Base-by-base conservation (phyloP, 2,888 invertebrate genomes). In the Ganaspis brasiliensis region DNA sequence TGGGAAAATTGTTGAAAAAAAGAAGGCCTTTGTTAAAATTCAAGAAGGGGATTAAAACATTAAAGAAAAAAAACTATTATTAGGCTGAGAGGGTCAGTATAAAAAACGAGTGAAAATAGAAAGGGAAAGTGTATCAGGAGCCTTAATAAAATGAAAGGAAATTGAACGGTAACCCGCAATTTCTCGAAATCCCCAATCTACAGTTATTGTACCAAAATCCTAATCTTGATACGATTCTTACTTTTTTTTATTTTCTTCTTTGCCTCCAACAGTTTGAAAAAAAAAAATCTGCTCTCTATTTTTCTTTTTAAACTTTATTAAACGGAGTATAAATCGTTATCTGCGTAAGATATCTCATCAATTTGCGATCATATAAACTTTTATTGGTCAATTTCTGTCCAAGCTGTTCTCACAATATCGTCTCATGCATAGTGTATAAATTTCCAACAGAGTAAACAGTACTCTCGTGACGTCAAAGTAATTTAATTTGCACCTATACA, bases 351-450 rank as follows among this genome's bases (percentile, higher is more conserved):
- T 14, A 19, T 21, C 61, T 19, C 37, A 40, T 40, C 61, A 40
- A 63, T 35, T 63, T 40, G 14, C 10, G 12, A 63, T 37, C 12
- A 35, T 63, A 16, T 9, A 19, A 61, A 37, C 19, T 35, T 61
- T 37, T 63, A 14, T 21, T 40, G 37, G 35, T 16, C 19, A 63
- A 63, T 63, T 63, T 63, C 21, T 19, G 12, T 21, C 4, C 3
- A 57, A 57, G 14, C 26, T 57, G 57, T 57, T 57, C 49, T 49
- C 49, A 49, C 49, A n/a, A n/a, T 56, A 14, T 14, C 14, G 37
- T 63, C 61, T 63, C 61, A 63, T 63, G 61, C 61, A 63, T 63
- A 63, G 61, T 63, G 61, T 21, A 40, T 40, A 63, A 31, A 21
- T 37, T 40, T 63, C 61, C 61, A 63, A 21, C 37, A 6, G 61